Conservation (phyloP, 2,113 vertebrate genomes). For the Pteruthius melanotis region DNA sequence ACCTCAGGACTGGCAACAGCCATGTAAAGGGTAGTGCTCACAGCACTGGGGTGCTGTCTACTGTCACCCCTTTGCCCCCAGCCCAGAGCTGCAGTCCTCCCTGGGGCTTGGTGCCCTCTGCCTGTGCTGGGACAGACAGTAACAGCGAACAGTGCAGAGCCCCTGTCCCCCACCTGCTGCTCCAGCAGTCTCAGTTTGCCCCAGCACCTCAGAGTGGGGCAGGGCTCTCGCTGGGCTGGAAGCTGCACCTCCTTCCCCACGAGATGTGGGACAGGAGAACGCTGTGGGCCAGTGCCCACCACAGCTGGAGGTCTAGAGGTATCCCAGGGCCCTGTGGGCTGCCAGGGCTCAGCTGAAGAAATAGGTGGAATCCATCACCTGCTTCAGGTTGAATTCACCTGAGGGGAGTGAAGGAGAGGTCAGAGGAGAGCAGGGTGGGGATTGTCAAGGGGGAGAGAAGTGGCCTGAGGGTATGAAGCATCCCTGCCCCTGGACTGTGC, state of each 20-base stretch:
- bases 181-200: not conserved
- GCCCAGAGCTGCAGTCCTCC: not conserved
- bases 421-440: not conserved
- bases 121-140: not conserved
- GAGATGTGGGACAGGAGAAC: not conserved
- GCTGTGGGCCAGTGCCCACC: accelerated
- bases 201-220: not conserved
- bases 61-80: accelerated
- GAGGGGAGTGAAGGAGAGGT: not conserved
- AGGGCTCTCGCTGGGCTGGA: not conserved
- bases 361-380: slow-evolving; percentile 87
- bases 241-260: not conserved
- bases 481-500: not conserved
- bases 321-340: not conserved
- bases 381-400: slow-evolving; percentile 86
- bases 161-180: not conserved
- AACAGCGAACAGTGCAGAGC: not conserved
- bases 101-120: not conserved
- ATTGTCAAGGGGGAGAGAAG: not conserved
- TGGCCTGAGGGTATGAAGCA: accelerated
- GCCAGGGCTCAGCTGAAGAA: slow-evolving; percentile 88
- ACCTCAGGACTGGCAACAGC: not conserved
- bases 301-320: not conserved
- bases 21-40: not conserved
- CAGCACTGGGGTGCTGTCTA: not conserved